Evolutionary conservation across 2,888 invertebrate genomes (phyloP), one percentile per base, ranked within the genome.

Genomic region (Nebria salina): DNA sequence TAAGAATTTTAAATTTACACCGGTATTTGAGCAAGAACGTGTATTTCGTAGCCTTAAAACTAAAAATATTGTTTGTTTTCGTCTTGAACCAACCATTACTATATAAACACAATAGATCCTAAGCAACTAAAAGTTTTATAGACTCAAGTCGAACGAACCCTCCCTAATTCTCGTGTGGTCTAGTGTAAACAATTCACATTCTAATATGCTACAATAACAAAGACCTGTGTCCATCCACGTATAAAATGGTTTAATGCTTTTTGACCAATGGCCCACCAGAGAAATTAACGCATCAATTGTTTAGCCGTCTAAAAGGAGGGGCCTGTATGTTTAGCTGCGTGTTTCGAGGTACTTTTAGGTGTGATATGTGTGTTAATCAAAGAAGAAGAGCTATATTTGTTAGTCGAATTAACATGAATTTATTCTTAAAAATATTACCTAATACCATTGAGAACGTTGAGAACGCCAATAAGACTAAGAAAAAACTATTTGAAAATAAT

Each of bases 351-450:
- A 70, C 20, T 70, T 25, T 70, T 6, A 70, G 70, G 70, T 70
- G 70, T 25, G 70, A 70, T 70, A 34, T 70, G 54, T 70, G 70
- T 70, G n/a, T 25, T 70, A 15, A 70, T 70, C 70, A 70, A 70
- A 2, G 25, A 54, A 2, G 25, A 54, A 54, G 54, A 54, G 6
- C 8, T 11, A 54, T 11, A 13, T 8, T 54, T 54, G 54, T 54
- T 6, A 54, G 6, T 54, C 8, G 54, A 11, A 11, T 8, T 11
- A 54, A 54, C 13, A 54, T 54, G 20, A 20, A 20, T 20, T 20
- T 20, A 20, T 20, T 20, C 20, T 20, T 20, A 20, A 20, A 20
- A 20, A 20, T 20, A 20, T 20, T 20, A 20, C 20, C 20, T 20
- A 20, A 20, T 20, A 20, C 20, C 20, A 20, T 20, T 20, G 20